A percentile compares a stretch with the other conserved stretches of the same genome.
Conservation (phyloP, 2,797 vertebrate genomes). For the Saxicola maurus region DNA sequence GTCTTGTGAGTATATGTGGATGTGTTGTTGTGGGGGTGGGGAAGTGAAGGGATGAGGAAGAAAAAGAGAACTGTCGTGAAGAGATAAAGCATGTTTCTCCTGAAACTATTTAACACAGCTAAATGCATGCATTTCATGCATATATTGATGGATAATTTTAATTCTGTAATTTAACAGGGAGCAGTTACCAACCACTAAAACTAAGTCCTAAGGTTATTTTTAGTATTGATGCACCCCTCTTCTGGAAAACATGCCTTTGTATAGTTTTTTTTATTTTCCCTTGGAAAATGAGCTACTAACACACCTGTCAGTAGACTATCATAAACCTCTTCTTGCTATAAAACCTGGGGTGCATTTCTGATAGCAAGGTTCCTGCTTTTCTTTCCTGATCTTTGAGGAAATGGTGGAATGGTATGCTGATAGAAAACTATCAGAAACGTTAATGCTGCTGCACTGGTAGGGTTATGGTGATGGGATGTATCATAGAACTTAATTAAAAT, state of each 20-base stretch:
- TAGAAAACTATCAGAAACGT: neutral
- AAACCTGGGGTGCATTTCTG: neutral
- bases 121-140: neutral
- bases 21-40: neutral
- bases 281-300: neutral
- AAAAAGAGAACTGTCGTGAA: neutral
- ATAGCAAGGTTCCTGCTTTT: neutral
- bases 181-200: neutral
- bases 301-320: neutral
- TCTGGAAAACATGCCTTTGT: neutral
- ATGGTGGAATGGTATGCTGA: neutral
- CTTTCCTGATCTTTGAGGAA: neutral
- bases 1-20: neutral
- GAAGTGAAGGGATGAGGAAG: neutral
- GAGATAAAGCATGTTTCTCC: neutral
- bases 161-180: neutral
- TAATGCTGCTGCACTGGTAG: neutral
- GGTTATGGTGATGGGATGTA: neutral
- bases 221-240: neutral
- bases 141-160: neutral
- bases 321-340: neutral
- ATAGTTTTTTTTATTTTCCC: no score
- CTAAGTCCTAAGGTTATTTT: neutral
- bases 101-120: neutral
- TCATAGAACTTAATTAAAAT: neutral